Base-by-base conservation (phyloP, 53 echinoderm and acorn worm species). In the Pentamera pediparva region DNA sequence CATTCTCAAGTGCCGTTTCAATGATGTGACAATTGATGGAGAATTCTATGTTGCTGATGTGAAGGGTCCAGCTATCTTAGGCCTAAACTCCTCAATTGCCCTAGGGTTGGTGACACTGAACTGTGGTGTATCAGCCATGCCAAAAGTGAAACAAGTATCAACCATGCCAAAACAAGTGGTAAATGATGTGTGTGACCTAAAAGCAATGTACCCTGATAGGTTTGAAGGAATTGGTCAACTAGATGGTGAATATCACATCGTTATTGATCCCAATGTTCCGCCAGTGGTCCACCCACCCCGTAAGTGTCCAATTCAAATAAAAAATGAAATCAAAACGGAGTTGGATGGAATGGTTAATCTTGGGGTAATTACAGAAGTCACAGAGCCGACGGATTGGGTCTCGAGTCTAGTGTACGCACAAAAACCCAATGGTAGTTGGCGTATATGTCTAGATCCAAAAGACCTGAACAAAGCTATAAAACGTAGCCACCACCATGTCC, bases 361-460 rank as follows among this genome's bases (percentile, higher is more conserved):
- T 1, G 38, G 31, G 17, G 79, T 79, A n/a, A 79, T 70, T 9
- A 25, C 25, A 3, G 58, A 58, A 24, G 60, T 83, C 31, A 56
- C 56, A 1, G 79, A 79, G 20, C 79, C 79, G 10, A 79, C 79
- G 18, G 69, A 67, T 10, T 79, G 26, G 31, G 57, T 56, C 4
- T 56, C 57, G 13, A 56, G 57, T 56, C 57, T 56, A 10, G 57
- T 32, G 13, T 30, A 29, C n/a, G 32, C 27, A 25, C 57, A 56
- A 15, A 56, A 56, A 56, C 28, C 57, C 25, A 56, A 56, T 32
- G 61, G 62, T 7, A 37, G 19, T 71, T 70, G 41, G 37, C 69
- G 58, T 13, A 47, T 86, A 26, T 86, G 83, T n/a, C 65, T 83
- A 54, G 81, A 81, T 43, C 81, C 86, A 32, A 81, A 76, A 37